Evolutionary conservation across 2,888 invertebrate genomes (phyloP).

Genomic region (Lucinisca nassula): DNA sequence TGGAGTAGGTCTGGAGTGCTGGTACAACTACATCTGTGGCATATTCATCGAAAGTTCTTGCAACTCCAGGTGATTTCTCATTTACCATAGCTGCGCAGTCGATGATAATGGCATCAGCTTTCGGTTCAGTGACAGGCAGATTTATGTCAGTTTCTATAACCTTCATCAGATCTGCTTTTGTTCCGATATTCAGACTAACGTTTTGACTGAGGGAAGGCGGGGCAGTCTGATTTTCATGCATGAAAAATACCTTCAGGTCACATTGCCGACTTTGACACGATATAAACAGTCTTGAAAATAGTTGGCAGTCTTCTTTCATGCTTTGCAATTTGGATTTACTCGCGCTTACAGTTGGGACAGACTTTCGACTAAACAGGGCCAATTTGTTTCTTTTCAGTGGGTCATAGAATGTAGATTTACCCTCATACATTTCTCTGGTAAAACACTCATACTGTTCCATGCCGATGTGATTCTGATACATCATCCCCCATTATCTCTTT

Average conservation of each 20-base stretch:
- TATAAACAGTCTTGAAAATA: not conserved
- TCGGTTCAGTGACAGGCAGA: not conserved
- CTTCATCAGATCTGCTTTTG: conserved; percentile 18
- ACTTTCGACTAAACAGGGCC: too few species aligned
- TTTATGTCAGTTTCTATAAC: not conserved
- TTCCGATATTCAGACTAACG: not conserved
- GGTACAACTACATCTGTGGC: too few species aligned
- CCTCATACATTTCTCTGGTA: too few species aligned
- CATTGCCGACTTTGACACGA: conserved; percentile 20
- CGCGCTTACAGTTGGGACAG: too few species aligned
- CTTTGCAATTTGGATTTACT: too few species aligned
- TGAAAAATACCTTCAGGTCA: conserved; percentile 31
- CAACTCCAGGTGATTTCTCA: too few species aligned
- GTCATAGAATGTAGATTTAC: too few species aligned
- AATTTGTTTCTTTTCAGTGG: too few species aligned
- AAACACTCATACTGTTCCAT: too few species aligned
- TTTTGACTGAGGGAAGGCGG: conserved; percentile 27
- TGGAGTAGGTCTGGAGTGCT: too few species aligned
- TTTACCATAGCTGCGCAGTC: conserved; percentile 66
- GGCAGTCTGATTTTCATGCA: conserved; percentile 5
- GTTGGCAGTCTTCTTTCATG: too few species aligned
- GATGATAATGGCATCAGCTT: conserved; percentile 28
- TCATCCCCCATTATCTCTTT: not conserved
- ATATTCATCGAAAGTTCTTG: too few species aligned
- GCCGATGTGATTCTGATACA: not conserved